Percentiles rank a stretch among this genome's conserved stretches.
Evolutionary conservation across 2,113 vertebrate genomes (phyloP).

Genomic region (Boleophthalmus pectinirostris): DNA sequence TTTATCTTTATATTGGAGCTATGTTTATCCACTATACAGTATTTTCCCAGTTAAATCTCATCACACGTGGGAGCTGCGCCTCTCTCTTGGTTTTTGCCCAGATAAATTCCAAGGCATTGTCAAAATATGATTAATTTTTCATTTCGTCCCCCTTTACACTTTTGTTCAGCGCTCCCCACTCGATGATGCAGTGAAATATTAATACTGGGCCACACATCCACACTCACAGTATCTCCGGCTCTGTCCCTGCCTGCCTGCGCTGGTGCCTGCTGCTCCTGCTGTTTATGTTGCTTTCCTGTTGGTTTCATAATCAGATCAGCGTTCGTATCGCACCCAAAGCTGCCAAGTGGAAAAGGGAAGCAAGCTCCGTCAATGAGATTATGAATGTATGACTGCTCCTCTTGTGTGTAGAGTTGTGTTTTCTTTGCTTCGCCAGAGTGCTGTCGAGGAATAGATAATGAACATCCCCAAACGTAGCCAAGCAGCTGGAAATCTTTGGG

Average conservation of each 20-base stretch:
- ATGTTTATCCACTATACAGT: not conserved
- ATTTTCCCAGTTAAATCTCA: slow-evolving; percentile 27
- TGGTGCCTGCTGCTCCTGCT: slow-evolving; percentile 44
- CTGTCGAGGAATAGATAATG: slow-evolving; percentile 26
- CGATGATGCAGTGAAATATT: slow-evolving; percentile 74
- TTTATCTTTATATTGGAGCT: slow-evolving; percentile 20
- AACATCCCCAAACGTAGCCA: slow-evolving; percentile 31
- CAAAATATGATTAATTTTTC: slow-evolving; percentile 74
- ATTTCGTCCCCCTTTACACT: slow-evolving; percentile 65
- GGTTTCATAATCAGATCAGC: slow-evolving; percentile 72
- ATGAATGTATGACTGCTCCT: slow-evolving; percentile 63
- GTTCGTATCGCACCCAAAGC: slow-evolving; percentile 65
- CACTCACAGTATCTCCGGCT: slow-evolving; percentile 39
- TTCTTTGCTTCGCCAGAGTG: slow-evolving; percentile 21
- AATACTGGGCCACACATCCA: slow-evolving; percentile 68
- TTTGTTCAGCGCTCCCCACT: slow-evolving; percentile 61
- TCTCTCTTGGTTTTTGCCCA: slow-evolving; percentile 46
- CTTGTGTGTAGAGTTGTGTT: slow-evolving; percentile 45
- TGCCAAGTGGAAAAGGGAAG: slow-evolving; percentile 64
- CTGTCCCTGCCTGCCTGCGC: slow-evolving; percentile 27
- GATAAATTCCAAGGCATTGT: slow-evolving; percentile 58
- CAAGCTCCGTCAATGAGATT: slow-evolving; percentile 65
- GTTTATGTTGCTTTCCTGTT: slow-evolving; percentile 60
- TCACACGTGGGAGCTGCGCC: not conserved
- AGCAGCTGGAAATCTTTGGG: slow-evolving; percentile 8